Evolutionary conservation across 2,888 invertebrate species (phyloP), one percentile per base, ranked within the genome.

Genomic region (Monoplex corrugatus): DNA sequence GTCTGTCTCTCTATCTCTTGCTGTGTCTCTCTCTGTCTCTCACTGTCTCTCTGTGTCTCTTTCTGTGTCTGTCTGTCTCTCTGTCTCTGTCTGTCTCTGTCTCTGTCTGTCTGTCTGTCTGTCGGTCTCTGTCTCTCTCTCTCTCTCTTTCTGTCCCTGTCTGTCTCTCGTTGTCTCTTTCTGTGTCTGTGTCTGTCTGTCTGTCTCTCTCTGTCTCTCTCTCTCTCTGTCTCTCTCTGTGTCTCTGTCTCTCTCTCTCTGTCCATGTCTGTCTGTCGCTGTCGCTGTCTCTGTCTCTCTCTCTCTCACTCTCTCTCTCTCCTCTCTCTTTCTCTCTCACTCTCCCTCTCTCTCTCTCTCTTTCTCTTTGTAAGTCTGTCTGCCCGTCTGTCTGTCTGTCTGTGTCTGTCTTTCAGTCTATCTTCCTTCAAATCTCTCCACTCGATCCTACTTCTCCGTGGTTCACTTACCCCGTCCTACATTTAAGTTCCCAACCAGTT

Each of bases 191-290:
- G 13, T 72, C n/a, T 72, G 13, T 72, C n/a, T 72, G 13, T 72
- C n/a, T 72, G 43, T 82, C 43, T 82, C 43, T 82, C 43, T 82
- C 32, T 43, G 8, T 82, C 43, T 82, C 28, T 82, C 43, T 82
- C 1, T 82, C 13, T 82, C 2, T 82, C 43, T 44, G 43, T 44
- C 32, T 43, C 2, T 43, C 28, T n/a, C 43, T 82, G 19, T 44
- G 82, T 44, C 28, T 44, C 19, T 43, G 19, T 82, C 35, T 43
- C 28, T 82, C 35, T 43, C 28, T 43, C 32, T 43, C 28, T 43
- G 43, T 43, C 28, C 43, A 28, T 82, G 19, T 82, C 35, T 82
- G 19, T 82, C 35, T 82, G 19, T 82, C 35, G 40, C 2, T 82
- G 3, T 82, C 2, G 40, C 1, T 82, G 19, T 82, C 35, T 82